Conservation (phyloP, 2,797 vertebrate species). For the Echeneis naucrates region DNA sequence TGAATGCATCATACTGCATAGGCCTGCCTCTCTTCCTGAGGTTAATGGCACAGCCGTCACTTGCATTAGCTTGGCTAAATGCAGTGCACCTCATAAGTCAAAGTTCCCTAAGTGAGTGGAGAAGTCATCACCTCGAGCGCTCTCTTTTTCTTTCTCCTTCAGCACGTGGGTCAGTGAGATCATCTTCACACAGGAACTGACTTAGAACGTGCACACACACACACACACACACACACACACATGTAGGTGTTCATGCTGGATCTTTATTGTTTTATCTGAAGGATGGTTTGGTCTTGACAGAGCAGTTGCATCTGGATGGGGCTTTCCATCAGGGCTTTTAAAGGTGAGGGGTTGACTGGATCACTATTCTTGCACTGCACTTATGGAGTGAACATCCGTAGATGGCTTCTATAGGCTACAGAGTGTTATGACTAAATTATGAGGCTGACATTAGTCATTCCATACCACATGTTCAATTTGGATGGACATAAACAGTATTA, state of each 20-base stretch:
- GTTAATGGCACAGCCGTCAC: conserved; percentile 89
- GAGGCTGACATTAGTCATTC: conserved; percentile 75
- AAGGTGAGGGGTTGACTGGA: conserved; percentile 76
- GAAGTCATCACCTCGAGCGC: conserved; percentile 78
- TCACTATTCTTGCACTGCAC: conserved; percentile 67
- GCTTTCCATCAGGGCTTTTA: conserved; percentile 68
- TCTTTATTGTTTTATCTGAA: conserved; percentile 74
- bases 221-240: conserved; percentile 2
- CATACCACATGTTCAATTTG: conserved; percentile 73
- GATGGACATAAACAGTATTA: conserved; percentile 79
- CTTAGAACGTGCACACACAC: conserved; percentile 9
- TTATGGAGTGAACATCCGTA: conserved; percentile 60
- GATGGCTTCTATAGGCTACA: conserved; percentile 53
- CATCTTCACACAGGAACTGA: conserved; percentile 49
- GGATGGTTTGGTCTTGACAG: conserved; percentile 60
- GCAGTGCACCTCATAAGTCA: conserved; percentile 85
- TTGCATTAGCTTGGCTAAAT: conserved; percentile 89
- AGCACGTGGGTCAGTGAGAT: conserved; percentile 69
- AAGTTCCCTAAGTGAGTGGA: conserved; percentile 77
- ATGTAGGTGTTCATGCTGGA: conserved; percentile 27
- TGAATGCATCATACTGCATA: conserved; percentile 87
- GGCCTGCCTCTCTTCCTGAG: conserved; percentile 87
- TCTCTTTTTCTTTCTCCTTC: conserved; percentile 63
- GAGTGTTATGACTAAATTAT: conserved; percentile 78
- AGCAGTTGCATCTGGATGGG: conserved; percentile 52